phyloP scores from a whole-genome alignment of 2,888 invertebrate species.

The Trissolcus japonicus region DNA sequence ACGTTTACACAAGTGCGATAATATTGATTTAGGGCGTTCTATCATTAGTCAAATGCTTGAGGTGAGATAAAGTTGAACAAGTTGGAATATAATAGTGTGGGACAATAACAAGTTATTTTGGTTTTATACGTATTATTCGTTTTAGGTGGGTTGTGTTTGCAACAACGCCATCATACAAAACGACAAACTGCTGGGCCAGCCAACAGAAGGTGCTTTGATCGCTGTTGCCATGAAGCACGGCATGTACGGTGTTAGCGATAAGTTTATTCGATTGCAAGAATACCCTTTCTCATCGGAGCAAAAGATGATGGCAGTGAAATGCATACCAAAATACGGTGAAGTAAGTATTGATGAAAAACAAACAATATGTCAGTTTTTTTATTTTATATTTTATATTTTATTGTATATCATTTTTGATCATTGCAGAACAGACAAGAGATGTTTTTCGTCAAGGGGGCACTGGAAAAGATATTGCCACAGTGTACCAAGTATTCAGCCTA shows the following conservation, averaged over 20 bases:
- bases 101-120: background rate
- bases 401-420: no score
- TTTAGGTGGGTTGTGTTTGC: conserved; percentile 89
- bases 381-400: no score
- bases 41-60: conserved; percentile 89
- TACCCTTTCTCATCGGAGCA: conserved; percentile 97
- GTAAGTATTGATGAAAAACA: conserved; percentile 67
- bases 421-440: conserved; percentile 85
- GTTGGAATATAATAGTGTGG: background rate
- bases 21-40: conserved; percentile 84
- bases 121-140: background rate
- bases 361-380: no score
- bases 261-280: conserved; percentile 92
- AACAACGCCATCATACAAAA: conserved; percentile 95
- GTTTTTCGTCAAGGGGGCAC: conserved; percentile 95
- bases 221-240: conserved; percentile 95
- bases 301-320: conserved; percentile 99
- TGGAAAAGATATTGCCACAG: conserved; percentile 91
- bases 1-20: conserved; percentile 86
- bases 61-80: conserved; percentile 76
- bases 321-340: conserved; percentile 86
- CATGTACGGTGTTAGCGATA: conserved; percentile 87
- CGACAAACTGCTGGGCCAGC: conserved; percentile 92
- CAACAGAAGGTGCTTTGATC: conserved; percentile 97
- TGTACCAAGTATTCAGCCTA: conserved; percentile 88